Base-by-base conservation (phyloP, 2,888 invertebrate species). In the Trilocha varians region DNA sequence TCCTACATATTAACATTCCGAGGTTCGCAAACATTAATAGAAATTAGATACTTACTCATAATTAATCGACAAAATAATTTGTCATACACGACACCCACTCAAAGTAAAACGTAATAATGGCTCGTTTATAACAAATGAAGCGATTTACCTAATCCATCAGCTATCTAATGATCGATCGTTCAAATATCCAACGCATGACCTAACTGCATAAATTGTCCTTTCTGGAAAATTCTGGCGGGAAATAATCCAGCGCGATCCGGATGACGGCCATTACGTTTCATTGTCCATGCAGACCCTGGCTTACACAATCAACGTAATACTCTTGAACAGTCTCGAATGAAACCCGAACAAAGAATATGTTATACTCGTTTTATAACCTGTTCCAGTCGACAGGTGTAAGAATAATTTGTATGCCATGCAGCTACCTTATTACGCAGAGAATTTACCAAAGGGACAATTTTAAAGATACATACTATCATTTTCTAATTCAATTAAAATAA, bases 221-320 rank as follows among this genome's bases (percentile, higher is more conserved):
- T 79, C 82, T 84, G 70, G 82, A 82, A 80, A 77, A 71, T 78
- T 79, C 83, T 79, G 67, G 70, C 72, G 72, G 68, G 65, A 70
- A 67, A 70, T 73, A 57, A 60, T 53, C 56, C 55, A 55, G 49
- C 53, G 52, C 62, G 56, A 60, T 50, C 55, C 45, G 83, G 84
- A 83, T 72, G 74, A 44, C 48, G 57, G 47, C 71, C 63, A 80
- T 83, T 83, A 79, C 51, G 45, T 45, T 48, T 70, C 62, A 75
- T 77, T 78, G 78, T 66, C 60, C 47, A 36, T 11, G 16, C 32
- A 32, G 32, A 35, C 42, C 38, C 34, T 13, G 16, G 34, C 58
- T 70, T 64, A 61, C 58, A 63, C 69, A 64, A 65, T 58, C 47
- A 65, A 58, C 47, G 53, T 58, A 55, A 63, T 57, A 55, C 54